A percentile compares a stretch with the other conserved stretches of the same genome.
phyloP scores from a whole-genome alignment of 2,113 vertebrate genomes.

The Channa maculata region DNA sequence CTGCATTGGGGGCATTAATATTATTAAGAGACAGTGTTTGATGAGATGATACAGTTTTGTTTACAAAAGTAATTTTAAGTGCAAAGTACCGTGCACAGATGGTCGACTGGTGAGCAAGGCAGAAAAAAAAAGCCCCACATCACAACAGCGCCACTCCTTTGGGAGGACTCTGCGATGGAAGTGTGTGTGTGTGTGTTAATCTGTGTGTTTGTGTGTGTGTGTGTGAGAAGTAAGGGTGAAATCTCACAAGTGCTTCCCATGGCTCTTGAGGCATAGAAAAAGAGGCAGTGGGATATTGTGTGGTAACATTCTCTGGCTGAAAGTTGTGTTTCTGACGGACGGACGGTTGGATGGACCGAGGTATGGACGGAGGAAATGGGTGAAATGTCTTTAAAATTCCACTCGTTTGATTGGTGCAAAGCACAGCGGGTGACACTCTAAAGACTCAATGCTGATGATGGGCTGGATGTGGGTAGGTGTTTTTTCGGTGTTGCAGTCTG shows the following conservation, averaged over 20 bases:
- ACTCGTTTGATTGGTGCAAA: conserved; percentile 62
- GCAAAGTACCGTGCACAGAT: conserved; percentile 76
- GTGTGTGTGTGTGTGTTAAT: conserved; percentile 6
- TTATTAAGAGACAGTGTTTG: conserved; percentile 54
- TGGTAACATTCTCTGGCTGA: conserved; percentile 81
- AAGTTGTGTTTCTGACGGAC: conserved; percentile 61
- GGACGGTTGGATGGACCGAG: background rate
- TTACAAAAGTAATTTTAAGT: conserved; percentile 68
- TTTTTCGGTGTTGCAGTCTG: conserved; percentile 43
- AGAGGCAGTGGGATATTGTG: conserved; percentile 80
- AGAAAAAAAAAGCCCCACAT: conserved; percentile 37
- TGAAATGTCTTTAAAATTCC: conserved; percentile 58
- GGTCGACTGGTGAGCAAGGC: conserved; percentile 57
- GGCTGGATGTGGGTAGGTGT: conserved; percentile 31
- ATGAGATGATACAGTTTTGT: conserved; percentile 40
- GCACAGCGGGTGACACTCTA: conserved; percentile 48
- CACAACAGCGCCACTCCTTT: conserved; percentile 47
- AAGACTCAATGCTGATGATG: conserved; percentile 56
- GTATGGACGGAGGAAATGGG: background rate
- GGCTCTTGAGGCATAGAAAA: conserved; percentile 77
- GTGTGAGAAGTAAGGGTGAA: conserved; percentile 46
- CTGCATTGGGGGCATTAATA: conserved; percentile 30
- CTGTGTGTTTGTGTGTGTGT: conserved; percentile 23
- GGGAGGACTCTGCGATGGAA: conserved; percentile 42
- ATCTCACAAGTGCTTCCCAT: conserved; percentile 76